These are phyloP conservation scores for Nomada hirtipes DNA, from an alignment of 2,888 invertebrate genomes.

Conservation along the genomic window DNA sequence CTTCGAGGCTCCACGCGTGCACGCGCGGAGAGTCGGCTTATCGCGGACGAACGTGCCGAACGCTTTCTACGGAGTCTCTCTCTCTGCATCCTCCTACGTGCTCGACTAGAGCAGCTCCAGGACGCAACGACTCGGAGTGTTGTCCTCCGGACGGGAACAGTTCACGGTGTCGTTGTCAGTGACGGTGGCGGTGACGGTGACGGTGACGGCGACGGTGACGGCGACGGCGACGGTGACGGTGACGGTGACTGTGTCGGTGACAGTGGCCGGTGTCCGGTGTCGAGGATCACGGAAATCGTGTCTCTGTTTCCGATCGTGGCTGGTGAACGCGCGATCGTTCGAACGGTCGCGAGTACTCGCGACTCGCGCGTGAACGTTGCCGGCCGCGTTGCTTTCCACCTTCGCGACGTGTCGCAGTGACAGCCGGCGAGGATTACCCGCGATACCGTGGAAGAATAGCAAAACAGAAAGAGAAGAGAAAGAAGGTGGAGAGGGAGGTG, in stretches of 20 bases:
- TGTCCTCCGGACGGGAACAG: conserved; percentile 15
- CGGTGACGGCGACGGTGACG: conserved; percentile 11
- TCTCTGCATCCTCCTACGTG: conserved; percentile 57
- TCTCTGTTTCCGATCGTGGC: conserved; percentile 2
- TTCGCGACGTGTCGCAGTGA: conserved; percentile 60
- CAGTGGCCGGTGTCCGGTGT: neutral
- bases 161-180: neutral
- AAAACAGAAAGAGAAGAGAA: conserved; percentile 26
- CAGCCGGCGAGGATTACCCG: conserved; percentile 68
- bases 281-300: neutral
- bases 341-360: conserved; percentile 1
- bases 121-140: neutral
- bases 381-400: conserved; percentile 21
- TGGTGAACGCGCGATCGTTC: conserved; percentile 6
- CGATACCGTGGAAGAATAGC: conserved; percentile 36
- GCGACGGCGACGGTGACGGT: neutral
- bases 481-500: conserved; percentile 41
- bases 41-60: conserved; percentile 65
- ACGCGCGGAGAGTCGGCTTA: conserved; percentile 69
- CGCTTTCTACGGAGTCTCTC: conserved; percentile 58
- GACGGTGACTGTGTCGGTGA: neutral
- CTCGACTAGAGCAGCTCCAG: conserved; percentile 12
- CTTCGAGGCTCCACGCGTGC: conserved; percentile 67
- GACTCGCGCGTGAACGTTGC: conserved; percentile 36
- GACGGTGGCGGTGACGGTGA: conserved; percentile 1